Evolutionary conservation across 2,113 vertebrate genomes (phyloP), one percentile per base, ranked within the genome.

Genomic region (Eleginops maclovinus): DNA sequence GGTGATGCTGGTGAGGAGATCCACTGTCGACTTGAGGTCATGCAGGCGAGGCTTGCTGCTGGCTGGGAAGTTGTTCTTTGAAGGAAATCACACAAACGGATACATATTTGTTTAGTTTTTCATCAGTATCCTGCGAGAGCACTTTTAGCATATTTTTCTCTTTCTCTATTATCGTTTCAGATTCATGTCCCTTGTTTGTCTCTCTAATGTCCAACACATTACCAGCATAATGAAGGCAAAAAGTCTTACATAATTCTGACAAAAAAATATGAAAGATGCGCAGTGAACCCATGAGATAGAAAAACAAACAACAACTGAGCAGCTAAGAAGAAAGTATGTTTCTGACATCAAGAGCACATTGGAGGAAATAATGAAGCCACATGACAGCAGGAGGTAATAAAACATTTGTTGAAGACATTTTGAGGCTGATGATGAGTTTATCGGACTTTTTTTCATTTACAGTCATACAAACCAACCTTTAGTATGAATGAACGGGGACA

Each of bases 1-100:
- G 3, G 97, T 97, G 92, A 99, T 99, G 95, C 98, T 99, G 86
- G 98, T 99, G 85, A 99, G 95, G 74, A 99, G 96, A 92, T 99
- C 98, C 91, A 99, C 97, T 0, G 97, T 99, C 24, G 98, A 99
- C 79, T 97, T 99, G 76, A 99, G 94, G 79, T 99, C 98, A 59
- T 94, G 92, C 76, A 99, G 94, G 3, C 97, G 92, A 6, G 96
- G 89, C 1, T 95, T 95, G 82, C 93, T 97, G 92, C 97, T 98
- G 85, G 96, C 97, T 49, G 98, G 97, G 81, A 99, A 99, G 88
- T 99, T 99, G 91, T 99, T 99, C 98, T 99, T 7, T 36, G 92
- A 13, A 58, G 70, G 67, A 40, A 93, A 72, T 89, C 19, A 89
- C 44, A 51, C 36, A 72, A 9, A 28, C 28, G 66, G 51, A 63